Evolutionary conservation across 2,113 vertebrate species (phyloP).

Genomic region (Panthera uncia): DNA sequence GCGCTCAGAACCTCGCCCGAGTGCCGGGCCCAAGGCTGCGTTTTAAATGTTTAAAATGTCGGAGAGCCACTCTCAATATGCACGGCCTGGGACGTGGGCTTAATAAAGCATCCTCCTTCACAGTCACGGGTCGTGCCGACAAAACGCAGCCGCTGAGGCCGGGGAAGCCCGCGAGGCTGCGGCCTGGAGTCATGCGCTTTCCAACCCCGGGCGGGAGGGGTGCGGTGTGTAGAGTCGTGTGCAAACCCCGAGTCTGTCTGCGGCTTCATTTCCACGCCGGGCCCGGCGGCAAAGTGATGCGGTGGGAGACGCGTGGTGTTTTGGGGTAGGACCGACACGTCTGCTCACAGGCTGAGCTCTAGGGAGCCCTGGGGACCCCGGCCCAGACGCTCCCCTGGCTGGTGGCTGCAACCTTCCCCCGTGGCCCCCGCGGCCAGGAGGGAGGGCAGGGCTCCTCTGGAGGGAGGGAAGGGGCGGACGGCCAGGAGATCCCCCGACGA

Average conservation of each 20-base stretch:
- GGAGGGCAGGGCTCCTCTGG: no score
- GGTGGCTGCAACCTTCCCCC: background rate
- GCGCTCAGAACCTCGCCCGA: background rate
- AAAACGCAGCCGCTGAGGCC: background rate
- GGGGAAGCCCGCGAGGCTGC: fast-evolving
- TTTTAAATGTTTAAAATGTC: background rate
- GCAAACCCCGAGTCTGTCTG: background rate
- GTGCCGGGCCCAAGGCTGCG: background rate
- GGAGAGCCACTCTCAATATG: background rate
- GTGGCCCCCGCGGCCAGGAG: no score
- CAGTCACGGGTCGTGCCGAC: background rate
- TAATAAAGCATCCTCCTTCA: background rate
- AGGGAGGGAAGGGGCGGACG: fast-evolving
- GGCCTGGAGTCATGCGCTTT: background rate
- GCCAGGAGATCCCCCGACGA: background rate
- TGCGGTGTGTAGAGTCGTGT: background rate
- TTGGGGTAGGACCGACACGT: background rate
- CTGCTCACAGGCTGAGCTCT: background rate
- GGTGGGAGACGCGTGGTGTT: background rate
- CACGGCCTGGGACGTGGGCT: background rate
- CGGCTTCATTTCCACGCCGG: fast-evolving
- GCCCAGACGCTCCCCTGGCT: no score
- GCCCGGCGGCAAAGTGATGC: fast-evolving
- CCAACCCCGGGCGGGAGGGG: fast-evolving
- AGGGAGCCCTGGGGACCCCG: background rate